Base-by-base conservation (phyloP, 1,140 invertebrate species). In the Drosophila leontia region DNA sequence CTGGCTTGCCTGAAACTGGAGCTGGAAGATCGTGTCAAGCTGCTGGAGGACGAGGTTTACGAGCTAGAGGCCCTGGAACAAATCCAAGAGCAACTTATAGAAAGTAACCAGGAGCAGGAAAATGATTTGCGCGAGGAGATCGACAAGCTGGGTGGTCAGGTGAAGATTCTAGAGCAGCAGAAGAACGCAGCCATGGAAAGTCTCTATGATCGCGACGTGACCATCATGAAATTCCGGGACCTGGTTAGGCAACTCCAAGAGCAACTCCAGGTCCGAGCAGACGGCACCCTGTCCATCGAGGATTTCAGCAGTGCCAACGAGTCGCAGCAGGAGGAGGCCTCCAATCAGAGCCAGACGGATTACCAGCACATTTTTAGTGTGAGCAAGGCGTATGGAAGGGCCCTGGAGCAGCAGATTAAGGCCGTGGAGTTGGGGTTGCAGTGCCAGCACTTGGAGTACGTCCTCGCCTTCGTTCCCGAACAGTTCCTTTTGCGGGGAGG, bases 141-240 rank as follows among this genome's bases (percentile, higher is more conserved):
- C 23, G 98, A 99, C 92, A 94, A 98, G 93, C 96, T 97, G 3
- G 95, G 96, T 80, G 95, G 95, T 1, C 95, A 96, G 67, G 96
- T 96, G 2, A 94, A 96, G 80, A 96, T 98, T 92, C 94, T 96
- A 37, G 94, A 95, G 17, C 93, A 96, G n/a, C 96, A 97, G 80
- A 94, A 95, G 42, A 96, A 99, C 82, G 97, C 97, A 0, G 96
- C 96, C 0, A 93, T 98, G 23, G 98, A 99, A 93, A 97, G 97
- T 0, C 95, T 99, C n/a, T 95, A 97, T 45, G 98, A 99, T 93
- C 96, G 98, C 50, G 98, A 99, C 92, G 93, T 95, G 5, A 99
- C 98, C 0, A 99, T 99, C 51, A 94, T 96, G 9, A 99, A 99
- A 93, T 99, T 99, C 93, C 94, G 99, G 37, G 97, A 99, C 63